Conservation (phyloP, 1,140 invertebrate genomes). For the Brachionus rotundiformis region DNA sequence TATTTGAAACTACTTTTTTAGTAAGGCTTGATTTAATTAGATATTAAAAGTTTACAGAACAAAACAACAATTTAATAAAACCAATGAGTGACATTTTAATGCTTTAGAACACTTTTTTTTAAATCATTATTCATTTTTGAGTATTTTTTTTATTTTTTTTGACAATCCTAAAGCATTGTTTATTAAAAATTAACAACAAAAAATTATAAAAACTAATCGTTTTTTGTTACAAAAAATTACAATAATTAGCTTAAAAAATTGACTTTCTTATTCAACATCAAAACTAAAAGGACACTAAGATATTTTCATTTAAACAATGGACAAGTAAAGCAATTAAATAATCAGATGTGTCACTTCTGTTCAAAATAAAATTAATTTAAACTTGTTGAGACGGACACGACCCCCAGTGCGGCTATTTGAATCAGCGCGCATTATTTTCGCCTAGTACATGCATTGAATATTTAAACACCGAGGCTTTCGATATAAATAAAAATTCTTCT, state of each 20-base stretch:
- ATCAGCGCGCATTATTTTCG: neutral
- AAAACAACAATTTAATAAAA: neutral
- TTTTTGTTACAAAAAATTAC: constrained; percentile 27
- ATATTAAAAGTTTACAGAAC: neutral
- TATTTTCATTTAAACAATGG: too few relatives aligned
- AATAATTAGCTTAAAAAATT: neutral
- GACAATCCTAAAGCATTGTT: constrained; percentile 22
- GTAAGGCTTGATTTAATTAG: too few relatives aligned
- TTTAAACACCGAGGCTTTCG: neutral
- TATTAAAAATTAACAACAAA: neutral
- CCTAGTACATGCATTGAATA: neutral
- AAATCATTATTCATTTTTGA: neutral
- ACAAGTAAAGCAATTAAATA: too few relatives aligned
- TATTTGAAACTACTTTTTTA: too few relatives aligned
- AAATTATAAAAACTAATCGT: neutral
- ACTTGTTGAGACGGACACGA: neutral
- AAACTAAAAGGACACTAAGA: too few relatives aligned
- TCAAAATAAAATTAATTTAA: neutral
- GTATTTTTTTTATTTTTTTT: neutral
- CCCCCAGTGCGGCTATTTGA: neutral
- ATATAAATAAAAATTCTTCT: constrained; percentile 10
- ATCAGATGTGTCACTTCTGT: too few relatives aligned
- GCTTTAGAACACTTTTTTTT: constrained; percentile 37
- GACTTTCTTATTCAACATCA: too few relatives aligned
- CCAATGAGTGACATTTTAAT: constrained; percentile 26